These are phyloP conservation scores for Homarus gammarus DNA, from an alignment of 2,888 invertebrate genomes.

Conservation along the genomic window DNA sequence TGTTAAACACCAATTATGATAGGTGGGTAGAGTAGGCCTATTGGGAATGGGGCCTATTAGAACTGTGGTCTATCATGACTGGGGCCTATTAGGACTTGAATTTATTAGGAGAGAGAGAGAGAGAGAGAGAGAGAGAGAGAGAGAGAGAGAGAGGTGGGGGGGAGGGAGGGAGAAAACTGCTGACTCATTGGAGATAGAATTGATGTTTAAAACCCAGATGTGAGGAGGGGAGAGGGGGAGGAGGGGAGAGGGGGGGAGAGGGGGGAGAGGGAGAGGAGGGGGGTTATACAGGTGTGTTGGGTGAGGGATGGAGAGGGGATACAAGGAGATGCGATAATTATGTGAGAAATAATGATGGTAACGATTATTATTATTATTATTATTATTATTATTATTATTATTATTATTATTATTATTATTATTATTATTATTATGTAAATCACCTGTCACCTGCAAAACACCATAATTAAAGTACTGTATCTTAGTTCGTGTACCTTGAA, in stretches of 20 bases:
- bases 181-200: background rate
- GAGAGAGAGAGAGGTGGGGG: background rate
- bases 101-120: background rate
- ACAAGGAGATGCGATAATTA: too few relatives aligned
- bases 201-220: background rate
- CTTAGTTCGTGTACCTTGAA: too few relatives aligned
- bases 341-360: too few relatives aligned
- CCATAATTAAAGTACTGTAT: too few relatives aligned
- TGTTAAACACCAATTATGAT: too few relatives aligned
- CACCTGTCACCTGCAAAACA: too few relatives aligned
- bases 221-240: background rate
- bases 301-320: constrained; percentile 6
- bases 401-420: background rate
- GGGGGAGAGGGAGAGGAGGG: background rate
- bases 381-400: background rate
- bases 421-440: too few relatives aligned
- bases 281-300: background rate
- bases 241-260: background rate
- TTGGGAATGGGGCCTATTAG: too few relatives aligned
- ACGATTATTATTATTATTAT: too few relatives aligned
- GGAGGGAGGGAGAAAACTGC: background rate
- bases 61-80: too few relatives aligned
- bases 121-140: background rate
- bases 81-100: too few relatives aligned
- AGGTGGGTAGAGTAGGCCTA: too few relatives aligned